phyloP scores from a whole-genome alignment of 2,113 vertebrate genomes.

The Ceyx cyanopectus region DNA sequence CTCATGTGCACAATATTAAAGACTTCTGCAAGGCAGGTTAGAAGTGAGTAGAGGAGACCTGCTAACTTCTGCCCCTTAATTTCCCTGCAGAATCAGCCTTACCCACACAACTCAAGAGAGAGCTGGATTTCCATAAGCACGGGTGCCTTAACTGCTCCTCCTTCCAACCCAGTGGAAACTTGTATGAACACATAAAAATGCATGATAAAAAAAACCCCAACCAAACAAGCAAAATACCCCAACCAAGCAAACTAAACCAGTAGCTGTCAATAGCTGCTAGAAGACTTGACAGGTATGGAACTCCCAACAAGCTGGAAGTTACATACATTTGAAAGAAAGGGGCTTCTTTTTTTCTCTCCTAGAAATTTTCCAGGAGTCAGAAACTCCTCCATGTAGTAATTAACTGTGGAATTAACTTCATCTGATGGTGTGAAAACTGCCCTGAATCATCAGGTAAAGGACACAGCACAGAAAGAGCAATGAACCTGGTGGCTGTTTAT shows the following conservation, averaged over 20 bases:
- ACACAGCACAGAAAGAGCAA: neutral
- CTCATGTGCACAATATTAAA: neutral
- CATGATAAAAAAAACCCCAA: neutral
- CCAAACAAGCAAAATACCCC: no score
- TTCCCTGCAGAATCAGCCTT: neutral
- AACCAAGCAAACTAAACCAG: no score
- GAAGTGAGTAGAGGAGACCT: neutral
- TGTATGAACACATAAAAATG: neutral
- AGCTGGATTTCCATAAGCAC: neutral
- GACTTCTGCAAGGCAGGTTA: neutral
- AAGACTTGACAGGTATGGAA: neutral
- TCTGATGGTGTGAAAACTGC: neutral
- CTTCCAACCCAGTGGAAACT: neutral
- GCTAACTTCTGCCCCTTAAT: neutral
- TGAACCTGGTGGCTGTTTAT: neutral
- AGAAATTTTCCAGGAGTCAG: neutral
- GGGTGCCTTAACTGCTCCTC: neutral
- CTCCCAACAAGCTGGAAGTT: neutral
- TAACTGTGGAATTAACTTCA: neutral
- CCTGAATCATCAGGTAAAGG: neutral
- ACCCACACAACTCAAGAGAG: rapidly evolving
- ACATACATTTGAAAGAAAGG: neutral
- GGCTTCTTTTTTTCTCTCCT: neutral
- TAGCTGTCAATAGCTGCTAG: rapidly evolving
- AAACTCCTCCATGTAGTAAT: neutral